These are phyloP conservation scores for Psilopogon haemacephalus DNA, from an alignment of 2,113 vertebrate genomes.

Conservation along the genomic window DNA sequence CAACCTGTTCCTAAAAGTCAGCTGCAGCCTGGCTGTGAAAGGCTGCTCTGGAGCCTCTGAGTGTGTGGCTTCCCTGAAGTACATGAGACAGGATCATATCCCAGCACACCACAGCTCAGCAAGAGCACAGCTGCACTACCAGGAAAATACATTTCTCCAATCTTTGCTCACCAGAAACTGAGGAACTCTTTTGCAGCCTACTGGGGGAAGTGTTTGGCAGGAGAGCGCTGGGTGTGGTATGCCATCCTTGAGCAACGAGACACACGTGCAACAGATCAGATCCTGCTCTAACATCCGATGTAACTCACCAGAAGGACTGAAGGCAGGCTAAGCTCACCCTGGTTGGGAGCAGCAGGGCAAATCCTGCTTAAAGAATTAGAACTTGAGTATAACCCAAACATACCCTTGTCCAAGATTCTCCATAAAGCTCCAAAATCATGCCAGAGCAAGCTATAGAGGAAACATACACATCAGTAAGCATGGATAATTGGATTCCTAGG, in stretches of 20 bases:
- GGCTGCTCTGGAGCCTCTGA: background rate
- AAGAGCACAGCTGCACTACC: background rate
- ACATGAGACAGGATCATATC: background rate
- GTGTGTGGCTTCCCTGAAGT: background rate
- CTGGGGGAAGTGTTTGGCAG: background rate
- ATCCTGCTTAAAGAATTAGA: slow-evolving; percentile 12
- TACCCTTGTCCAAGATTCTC: slow-evolving; percentile 43
- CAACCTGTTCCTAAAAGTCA: background rate
- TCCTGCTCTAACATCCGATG: background rate
- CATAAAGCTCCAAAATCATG: slow-evolving; percentile 47
- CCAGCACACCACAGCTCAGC: background rate
- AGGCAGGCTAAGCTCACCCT: background rate
- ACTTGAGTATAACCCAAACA: slow-evolving; percentile 4
- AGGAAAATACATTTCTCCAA: background rate
- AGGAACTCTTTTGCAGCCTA: background rate
- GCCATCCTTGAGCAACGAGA: background rate
- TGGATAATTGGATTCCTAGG: background rate
- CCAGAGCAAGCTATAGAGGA: slow-evolving; percentile 40
- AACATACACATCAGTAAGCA: slow-evolving; percentile 13
- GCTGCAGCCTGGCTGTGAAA: background rate
- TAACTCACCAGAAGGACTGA: background rate
- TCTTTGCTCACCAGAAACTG: background rate
- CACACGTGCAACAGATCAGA: background rate
- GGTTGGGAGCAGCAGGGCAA: background rate
- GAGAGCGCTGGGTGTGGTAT: background rate